Conservation (phyloP, 2,888 invertebrate genomes). For the Conistra vaccinii region DNA sequence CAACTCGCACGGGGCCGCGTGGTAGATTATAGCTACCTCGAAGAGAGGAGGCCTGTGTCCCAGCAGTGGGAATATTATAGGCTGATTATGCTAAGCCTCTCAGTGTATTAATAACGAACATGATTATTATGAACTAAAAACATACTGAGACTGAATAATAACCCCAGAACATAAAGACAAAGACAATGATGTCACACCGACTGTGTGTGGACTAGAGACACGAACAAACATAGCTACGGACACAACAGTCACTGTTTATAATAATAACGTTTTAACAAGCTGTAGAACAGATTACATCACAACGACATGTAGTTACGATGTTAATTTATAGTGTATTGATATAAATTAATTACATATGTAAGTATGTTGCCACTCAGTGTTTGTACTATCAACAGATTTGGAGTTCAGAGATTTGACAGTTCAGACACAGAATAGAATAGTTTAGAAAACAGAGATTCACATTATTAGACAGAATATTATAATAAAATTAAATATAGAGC, state of each 20-base stretch:
- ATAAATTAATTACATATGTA: conserved; percentile 18
- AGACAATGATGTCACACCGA: conserved; percentile 39
- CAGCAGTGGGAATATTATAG: too few relatives aligned
- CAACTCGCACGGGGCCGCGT: too few relatives aligned
- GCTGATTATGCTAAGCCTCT: neutral
- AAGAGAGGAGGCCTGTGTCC: too few relatives aligned
- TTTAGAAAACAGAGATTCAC: neutral
- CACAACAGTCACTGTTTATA: conserved; percentile 2
- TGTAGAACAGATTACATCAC: conserved; percentile 29
- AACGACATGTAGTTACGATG: neutral
- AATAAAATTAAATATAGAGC: too few relatives aligned
- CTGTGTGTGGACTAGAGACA: neutral
- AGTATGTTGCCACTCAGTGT: neutral
- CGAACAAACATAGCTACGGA: neutral
- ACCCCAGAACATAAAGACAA: conserved; percentile 13
- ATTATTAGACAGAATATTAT: neutral
- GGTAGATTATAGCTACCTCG: too few relatives aligned
- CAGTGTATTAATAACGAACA: conserved; percentile 19
- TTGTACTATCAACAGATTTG: conserved; percentile 10
- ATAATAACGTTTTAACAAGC: conserved; percentile 28
- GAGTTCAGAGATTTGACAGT: neutral
- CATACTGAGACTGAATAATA: neutral
- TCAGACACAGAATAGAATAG: neutral
- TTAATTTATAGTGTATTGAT: conserved; percentile 7
- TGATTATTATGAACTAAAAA: conserved; percentile 17